Evolutionary conservation across 2,888 invertebrate genomes (phyloP), one percentile per base, ranked within the genome.

Genomic region (Drosophila histrio): DNA sequence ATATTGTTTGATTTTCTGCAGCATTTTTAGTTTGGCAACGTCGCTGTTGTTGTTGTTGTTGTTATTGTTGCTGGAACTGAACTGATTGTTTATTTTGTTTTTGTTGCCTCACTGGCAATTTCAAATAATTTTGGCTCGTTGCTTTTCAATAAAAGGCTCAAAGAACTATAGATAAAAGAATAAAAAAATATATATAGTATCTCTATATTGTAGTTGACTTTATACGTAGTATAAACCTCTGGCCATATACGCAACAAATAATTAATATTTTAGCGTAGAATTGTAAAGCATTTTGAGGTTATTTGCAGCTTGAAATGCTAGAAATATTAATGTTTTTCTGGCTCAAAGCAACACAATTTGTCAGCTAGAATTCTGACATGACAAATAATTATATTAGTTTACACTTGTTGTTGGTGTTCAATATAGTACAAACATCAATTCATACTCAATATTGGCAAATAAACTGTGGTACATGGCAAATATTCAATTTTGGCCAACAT

Each of bases 1-100:
- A 79, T 72, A 74, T 77, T 77, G 71, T 84, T 84, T 77, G 79
- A 84, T 74, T 84, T 79, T 73, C 62, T 60, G 59, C 38, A 63
- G 57, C 53, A 66, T 74, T 71, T 22, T 24, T 36, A 7, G 7
- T 44, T 57, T 46, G 59, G 38, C 50, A 58, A 54, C 46, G 34
- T 57, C 46, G 34, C 19, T 56, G 32, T 58, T 56, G 28, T 41
- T 54, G 62, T 61, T n/a, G n/a, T n/a, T n/a, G n/a, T n/a, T n/a
- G n/a, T n/a, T n/a, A 80, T 80, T 72, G 71, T 57, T 63, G 47
- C 50, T 71, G 61, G 22, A 61, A 59, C 43, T 43, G 17, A 34
- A n/a, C n/a, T 53, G 43, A 13, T 32, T 36, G 30, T 26, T 36
- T 28, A 4, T 39, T 36, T 44, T 15, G 19, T 47, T 30, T 8